These are phyloP conservation scores for Gambusia yucatana DNA, from an alignment of 2,797 vertebrate species.

Conservation along the genomic window DNA sequence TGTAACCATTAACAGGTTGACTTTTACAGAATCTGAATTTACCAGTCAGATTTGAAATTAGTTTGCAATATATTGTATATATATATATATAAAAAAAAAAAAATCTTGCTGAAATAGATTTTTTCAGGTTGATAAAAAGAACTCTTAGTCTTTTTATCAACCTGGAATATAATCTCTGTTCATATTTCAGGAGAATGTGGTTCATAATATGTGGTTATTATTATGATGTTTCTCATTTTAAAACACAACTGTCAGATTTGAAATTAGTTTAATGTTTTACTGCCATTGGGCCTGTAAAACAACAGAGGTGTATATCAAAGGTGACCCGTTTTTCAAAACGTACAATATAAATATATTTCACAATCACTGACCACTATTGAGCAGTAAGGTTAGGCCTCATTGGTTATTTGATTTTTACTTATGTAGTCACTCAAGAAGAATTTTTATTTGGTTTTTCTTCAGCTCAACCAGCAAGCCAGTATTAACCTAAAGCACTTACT, in stretches of 20 bases:
- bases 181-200: background rate
- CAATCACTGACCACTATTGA: background rate
- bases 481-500: too few relatives aligned
- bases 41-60: too few relatives aligned
- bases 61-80: background rate
- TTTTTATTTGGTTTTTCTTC: background rate
- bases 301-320: background rate
- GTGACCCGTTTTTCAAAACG: background rate
- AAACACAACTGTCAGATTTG: background rate
- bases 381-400: background rate
- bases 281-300: background rate
- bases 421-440: background rate
- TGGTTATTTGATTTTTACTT: too few relatives aligned
- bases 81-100: background rate
- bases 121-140: too few relatives aligned
- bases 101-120: background rate
- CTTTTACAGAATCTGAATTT: background rate
- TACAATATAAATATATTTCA: background rate
- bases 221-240: background rate
- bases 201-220: background rate
- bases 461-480: background rate
- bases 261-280: background rate
- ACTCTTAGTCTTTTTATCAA: background rate
- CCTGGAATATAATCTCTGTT: too few relatives aligned
- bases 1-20: background rate